These are phyloP conservation scores for Lagopus muta DNA, from an alignment of 2,113 vertebrate genomes.

Conservation along the genomic window DNA sequence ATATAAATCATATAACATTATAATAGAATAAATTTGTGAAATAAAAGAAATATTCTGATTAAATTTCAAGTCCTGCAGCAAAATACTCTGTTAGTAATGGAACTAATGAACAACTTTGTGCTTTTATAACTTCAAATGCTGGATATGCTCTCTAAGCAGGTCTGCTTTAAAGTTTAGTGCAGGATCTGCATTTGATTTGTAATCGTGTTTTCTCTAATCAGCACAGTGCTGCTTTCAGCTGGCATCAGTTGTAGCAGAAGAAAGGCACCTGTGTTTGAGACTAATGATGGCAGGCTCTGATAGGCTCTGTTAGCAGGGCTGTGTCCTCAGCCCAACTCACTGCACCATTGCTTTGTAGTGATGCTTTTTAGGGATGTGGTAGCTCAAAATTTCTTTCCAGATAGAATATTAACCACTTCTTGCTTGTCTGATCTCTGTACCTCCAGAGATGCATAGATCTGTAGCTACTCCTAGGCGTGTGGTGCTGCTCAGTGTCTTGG, in stretches of 20 bases:
- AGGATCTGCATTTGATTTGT: not conserved
- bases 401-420: not conserved
- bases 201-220: not conserved
- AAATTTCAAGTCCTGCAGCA: not conserved
- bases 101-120: not conserved
- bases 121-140: not conserved
- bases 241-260: not conserved
- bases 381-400: not conserved
- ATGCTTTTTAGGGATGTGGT: not conserved
- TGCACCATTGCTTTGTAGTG: not conserved
- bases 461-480: rapidly evolving
- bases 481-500: not conserved
- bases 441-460: not conserved
- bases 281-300: not conserved
- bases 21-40: not conserved
- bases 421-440: not conserved
- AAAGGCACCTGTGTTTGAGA: not conserved
- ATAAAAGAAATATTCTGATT: not conserved
- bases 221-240: not conserved
- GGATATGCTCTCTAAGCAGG: rapidly evolving
- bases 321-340: rapidly evolving
- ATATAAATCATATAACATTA: too few relatives aligned
- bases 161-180: not conserved
- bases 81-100: not conserved
- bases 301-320: too few relatives aligned